Conservation (phyloP, 2,888 invertebrate species). For the Metalampra italica region DNA sequence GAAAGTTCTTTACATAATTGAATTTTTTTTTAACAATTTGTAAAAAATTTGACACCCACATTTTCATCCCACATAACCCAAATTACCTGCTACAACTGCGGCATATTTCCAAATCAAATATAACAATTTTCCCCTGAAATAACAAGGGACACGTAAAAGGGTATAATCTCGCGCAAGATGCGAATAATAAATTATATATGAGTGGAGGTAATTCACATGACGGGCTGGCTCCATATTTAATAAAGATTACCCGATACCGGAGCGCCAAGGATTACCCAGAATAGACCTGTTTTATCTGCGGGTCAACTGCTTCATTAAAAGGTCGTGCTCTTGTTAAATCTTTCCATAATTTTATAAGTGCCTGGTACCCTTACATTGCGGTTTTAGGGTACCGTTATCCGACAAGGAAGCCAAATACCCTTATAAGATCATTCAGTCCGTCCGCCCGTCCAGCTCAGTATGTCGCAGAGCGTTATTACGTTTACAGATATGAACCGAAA, state of each 20-base stretch:
- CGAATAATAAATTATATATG: slow-evolving; percentile 31
- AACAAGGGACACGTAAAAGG: slow-evolving; percentile 18
- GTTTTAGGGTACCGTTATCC: no score
- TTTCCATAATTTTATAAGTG: slow-evolving; percentile 12
- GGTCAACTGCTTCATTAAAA: slow-evolving; percentile 30
- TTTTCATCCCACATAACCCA: no score
- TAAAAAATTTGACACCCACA: no score
- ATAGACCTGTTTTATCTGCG: slow-evolving; percentile 27
- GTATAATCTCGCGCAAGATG: slow-evolving; percentile 29
- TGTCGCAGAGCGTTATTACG: no score
- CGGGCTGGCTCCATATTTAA: slow-evolving; percentile 29
- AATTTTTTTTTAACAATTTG: no score
- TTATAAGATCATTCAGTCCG: no score
- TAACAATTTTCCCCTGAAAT: not conserved
- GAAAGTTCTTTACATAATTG: no score
- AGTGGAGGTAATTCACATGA: slow-evolving; percentile 17
- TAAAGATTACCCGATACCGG: slow-evolving; percentile 32
- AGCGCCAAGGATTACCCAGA: slow-evolving; percentile 20
- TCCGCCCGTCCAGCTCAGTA: no score
- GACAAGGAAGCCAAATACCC: no score
- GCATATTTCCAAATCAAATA: not conserved
- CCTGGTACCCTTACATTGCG: not conserved
- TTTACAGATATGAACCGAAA: no score
- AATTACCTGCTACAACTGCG: not conserved
- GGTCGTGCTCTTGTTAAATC: slow-evolving; percentile 7